phyloP scores from a whole-genome alignment of 2,888 invertebrate species.

The Agriopis marginaria region DNA sequence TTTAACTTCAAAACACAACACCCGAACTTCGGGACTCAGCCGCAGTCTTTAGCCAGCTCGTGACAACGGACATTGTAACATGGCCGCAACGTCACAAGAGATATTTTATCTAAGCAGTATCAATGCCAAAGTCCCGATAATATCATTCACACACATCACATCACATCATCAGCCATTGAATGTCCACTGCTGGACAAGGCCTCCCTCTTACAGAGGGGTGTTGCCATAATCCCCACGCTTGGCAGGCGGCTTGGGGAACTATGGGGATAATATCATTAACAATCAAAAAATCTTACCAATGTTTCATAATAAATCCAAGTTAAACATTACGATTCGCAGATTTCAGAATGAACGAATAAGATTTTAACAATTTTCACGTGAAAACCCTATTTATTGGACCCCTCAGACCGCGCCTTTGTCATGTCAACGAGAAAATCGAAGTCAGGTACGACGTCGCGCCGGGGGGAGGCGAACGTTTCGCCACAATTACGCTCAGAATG shows the following conservation, averaged over 20 bases:
- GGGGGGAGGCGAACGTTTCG: conserved; percentile 70
- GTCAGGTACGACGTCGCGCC: conserved; percentile 73
- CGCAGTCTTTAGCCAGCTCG: too few relatives aligned
- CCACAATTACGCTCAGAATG: conserved; percentile 82
- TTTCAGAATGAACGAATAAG: conserved; percentile 46
- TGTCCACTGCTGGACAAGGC: too few relatives aligned
- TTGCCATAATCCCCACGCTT: too few relatives aligned
- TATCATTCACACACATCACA: not conserved
- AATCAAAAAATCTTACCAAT: not conserved
- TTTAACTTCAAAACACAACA: too few relatives aligned
- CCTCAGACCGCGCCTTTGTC: conserved; percentile 84
- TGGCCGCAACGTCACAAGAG: too few relatives aligned
- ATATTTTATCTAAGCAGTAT: too few relatives aligned
- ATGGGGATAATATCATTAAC: not conserved
- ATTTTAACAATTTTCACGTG: conserved; percentile 81
- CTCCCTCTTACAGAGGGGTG: too few relatives aligned
- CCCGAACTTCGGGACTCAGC: too few relatives aligned
- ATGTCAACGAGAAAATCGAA: conserved; percentile 81
- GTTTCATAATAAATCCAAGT: conserved; percentile 3
- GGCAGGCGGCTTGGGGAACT: too few relatives aligned
- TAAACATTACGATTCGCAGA: conserved; percentile 60
- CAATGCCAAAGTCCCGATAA: too few relatives aligned
- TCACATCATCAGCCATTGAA: too few relatives aligned
- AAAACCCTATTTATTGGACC: conserved; percentile 79
- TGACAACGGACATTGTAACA: too few relatives aligned